phyloP scores from a whole-genome alignment of 2,888 invertebrate genomes.

The Tiliacea citrago region DNA sequence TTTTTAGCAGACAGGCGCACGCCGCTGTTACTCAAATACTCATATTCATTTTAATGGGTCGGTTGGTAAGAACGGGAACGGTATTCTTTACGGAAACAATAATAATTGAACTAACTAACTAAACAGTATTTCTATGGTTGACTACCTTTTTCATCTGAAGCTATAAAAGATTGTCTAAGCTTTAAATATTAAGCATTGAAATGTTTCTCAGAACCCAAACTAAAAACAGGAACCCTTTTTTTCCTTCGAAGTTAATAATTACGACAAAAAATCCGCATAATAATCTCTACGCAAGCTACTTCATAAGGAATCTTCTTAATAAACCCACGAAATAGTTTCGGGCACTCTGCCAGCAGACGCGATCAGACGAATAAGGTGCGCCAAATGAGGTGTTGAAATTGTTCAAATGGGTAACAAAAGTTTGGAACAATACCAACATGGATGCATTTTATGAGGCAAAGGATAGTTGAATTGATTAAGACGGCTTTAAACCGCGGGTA shows the following conservation, averaged over 20 bases:
- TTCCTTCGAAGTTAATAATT: not conserved
- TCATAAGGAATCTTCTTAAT: slow-evolving; percentile 34
- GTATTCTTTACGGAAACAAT: not conserved
- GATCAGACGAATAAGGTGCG: slow-evolving; percentile 45
- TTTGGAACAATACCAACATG: slow-evolving; percentile 63
- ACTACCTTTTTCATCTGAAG: not conserved
- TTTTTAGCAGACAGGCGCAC: not conserved
- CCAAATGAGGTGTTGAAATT: slow-evolving; percentile 64
- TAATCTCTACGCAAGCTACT: slow-evolving; percentile 5
- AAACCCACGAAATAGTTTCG: slow-evolving; percentile 50
- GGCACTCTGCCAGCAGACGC: slow-evolving; percentile 56
- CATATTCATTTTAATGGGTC: not conserved
- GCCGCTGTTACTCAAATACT: not conserved
- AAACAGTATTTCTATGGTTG: too few species aligned
- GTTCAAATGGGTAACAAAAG: slow-evolving; percentile 56
- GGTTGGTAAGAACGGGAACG: not conserved
- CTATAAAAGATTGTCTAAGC: not conserved
- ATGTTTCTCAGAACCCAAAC: not conserved
- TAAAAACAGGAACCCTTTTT: not conserved
- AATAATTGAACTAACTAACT: not conserved
- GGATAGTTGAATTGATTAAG: slow-evolving; percentile 9
- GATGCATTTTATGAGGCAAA: slow-evolving; percentile 9
- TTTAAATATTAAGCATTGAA: not conserved
- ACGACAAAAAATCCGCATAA: not conserved
- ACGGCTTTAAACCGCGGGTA: slow-evolving; percentile 1